These are phyloP conservation scores for Clepsis dumicolana DNA, from an alignment of 2,888 invertebrate genomes.

Conservation along the genomic window DNA sequence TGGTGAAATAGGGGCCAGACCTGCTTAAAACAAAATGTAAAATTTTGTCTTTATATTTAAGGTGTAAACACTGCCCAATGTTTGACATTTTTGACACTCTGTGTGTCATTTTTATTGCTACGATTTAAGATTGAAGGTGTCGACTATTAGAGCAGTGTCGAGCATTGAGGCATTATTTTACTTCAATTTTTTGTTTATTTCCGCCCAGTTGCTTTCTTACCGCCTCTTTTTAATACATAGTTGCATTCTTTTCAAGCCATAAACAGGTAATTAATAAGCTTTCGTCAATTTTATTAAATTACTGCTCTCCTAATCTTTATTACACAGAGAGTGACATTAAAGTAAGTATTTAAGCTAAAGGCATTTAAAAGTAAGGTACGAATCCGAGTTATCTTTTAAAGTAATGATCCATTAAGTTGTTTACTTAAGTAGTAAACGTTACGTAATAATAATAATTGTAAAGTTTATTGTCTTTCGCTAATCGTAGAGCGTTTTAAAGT, in stretches of 20 bases:
- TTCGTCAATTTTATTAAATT: background rate
- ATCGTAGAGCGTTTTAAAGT: background rate
- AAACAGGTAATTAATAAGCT: background rate
- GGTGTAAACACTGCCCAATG: too few species aligned
- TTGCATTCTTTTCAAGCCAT: background rate
- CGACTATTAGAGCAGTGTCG: too few species aligned
- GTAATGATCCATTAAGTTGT: conserved; percentile 5
- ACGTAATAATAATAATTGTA: conserved; percentile 1
- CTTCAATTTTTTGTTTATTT: too few species aligned
- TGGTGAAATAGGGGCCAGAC: too few species aligned
- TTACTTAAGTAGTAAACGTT: background rate
- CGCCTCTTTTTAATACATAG: background rate
- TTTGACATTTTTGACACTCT: too few species aligned
- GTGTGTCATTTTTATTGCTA: too few species aligned
- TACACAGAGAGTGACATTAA: background rate
- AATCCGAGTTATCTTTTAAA: background rate
- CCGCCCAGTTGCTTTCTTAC: too few species aligned
- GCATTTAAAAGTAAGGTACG: background rate
- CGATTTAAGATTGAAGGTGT: too few species aligned
- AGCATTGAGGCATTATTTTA: too few species aligned
- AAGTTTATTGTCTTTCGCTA: conserved; percentile 1
- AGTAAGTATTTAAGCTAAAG: background rate
- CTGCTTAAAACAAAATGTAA: too few species aligned
- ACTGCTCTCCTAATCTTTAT: background rate
- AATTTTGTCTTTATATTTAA: too few species aligned